Evolutionary conservation across 92 coral and sea anemone species (phyloP).

Genomic region (Actinostola sp.): DNA sequence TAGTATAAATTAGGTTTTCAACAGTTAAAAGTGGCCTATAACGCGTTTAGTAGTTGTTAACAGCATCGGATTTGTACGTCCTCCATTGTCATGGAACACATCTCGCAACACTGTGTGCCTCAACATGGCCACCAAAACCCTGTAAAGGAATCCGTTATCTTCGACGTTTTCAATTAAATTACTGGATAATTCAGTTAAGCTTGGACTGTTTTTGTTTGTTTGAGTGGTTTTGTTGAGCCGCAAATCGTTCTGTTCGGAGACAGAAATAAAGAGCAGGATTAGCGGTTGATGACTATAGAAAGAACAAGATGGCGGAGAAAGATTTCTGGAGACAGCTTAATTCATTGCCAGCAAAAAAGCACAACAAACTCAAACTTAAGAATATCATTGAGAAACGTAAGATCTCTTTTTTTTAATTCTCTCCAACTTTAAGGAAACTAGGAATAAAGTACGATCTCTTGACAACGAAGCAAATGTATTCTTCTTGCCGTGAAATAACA

Average conservation of each 20-base stretch:
- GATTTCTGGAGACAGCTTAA: neutral
- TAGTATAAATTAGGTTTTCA: conserved; percentile 7
- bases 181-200: neutral
- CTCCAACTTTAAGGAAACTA: too few species aligned
- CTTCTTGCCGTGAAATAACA: too few species aligned
- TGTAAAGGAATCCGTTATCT: neutral
- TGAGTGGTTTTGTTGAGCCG: conserved; percentile 6
- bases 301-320: conserved; percentile 3
- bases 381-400: too few species aligned
- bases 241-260: conserved; percentile 18
- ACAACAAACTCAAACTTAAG: neutral
- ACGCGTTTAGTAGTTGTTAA: conserved; percentile 2
- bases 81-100: neutral
- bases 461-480: too few species aligned
- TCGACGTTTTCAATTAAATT: neutral
- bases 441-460: too few species aligned
- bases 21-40: neutral
- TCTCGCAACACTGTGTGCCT: neutral
- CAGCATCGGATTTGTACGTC: neutral
- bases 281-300: conserved; percentile 10
- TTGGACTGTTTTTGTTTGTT: neutral
- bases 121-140: conserved; percentile 11
- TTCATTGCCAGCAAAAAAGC: neutral
- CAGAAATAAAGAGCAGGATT: conserved; percentile 17
- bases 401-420: too few species aligned